These are phyloP conservation scores for Boloria euphrosyne DNA, from an alignment of 2,888 invertebrate genomes.

Conservation along the genomic window DNA sequence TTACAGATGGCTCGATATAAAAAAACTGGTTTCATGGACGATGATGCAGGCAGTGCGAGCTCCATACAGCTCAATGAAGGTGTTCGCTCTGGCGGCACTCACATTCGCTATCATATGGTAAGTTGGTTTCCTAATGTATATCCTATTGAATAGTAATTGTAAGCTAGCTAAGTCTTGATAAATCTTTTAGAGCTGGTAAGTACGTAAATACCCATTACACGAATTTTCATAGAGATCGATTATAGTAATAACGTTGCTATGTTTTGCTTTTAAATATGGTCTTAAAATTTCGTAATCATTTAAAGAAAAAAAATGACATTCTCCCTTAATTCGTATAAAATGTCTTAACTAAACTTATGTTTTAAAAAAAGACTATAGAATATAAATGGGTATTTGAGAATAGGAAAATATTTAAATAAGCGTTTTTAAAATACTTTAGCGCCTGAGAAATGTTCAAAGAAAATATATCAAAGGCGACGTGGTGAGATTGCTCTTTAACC, in stretches of 20 bases:
- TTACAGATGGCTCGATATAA: slow-evolving; percentile 93
- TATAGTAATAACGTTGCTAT: too few relatives aligned
- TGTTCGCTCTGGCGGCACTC: slow-evolving; percentile 89
- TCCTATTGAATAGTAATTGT: too few relatives aligned
- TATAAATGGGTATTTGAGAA: neutral
- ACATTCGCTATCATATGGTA: slow-evolving; percentile 91
- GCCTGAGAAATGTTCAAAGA: slow-evolving; percentile 18
- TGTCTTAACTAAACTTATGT: too few relatives aligned
- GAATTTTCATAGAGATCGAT: too few relatives aligned
- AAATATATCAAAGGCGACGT: slow-evolving; percentile 15
- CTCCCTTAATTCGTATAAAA: too few relatives aligned
- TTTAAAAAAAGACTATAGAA: neutral
- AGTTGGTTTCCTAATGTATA: slow-evolving; percentile 48
- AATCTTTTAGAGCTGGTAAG: neutral
- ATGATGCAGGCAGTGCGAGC: slow-evolving; percentile 91
- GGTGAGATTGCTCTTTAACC: slow-evolving; percentile 24
- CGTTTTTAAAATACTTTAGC: slow-evolving; percentile 10
- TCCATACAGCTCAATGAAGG: slow-evolving; percentile 92
- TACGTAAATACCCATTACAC: too few relatives aligned
- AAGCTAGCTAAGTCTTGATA: neutral
- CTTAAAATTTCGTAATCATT: too few relatives aligned
- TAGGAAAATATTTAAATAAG: slow-evolving; percentile 8
- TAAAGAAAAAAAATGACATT: too few relatives aligned
- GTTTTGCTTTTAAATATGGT: too few relatives aligned
- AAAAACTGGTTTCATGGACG: slow-evolving; percentile 92